Evolutionary conservation across 30 jellyfish, hydroid and myxozoan genomes (phyloP), one percentile per base, ranked within the genome.

Genomic region (Sanderia malayensis): DNA sequence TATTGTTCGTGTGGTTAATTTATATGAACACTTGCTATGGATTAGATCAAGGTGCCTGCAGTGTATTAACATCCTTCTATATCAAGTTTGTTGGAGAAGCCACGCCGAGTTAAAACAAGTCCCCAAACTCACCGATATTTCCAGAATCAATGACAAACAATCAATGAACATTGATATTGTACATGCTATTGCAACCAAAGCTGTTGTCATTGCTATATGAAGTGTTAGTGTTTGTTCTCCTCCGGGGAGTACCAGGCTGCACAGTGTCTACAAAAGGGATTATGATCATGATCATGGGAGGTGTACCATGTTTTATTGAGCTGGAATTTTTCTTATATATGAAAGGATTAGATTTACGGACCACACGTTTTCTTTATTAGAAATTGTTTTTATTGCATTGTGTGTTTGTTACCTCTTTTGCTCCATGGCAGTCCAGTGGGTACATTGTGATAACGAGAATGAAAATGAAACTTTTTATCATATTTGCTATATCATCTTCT

Each of bases 371-470:
- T n/a, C n/a, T n/a, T 41, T 41, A 41, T 44, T 3, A n/a, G 2
- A 1, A 41, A 1, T 18, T 33, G n/a, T n/a, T n/a, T n/a, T n/a
- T n/a, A n/a, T n/a, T n/a, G n/a, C n/a, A n/a, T n/a, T n/a, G n/a
- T n/a, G n/a, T n/a, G n/a, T n/a, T n/a, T n/a, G n/a, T 27, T 60
- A 81, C 93, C 84, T 81, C 84, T 46, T 79, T 67, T 8, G 58
- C 82, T 32, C 93, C 93, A 45, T 82, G 95, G 67, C 94, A 89
- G 44, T 89, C 97, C 31, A 89, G 59, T 31, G 97, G 97, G 55
- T 70, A 89, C 75, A 82, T 41, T 10, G 67, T 46, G 31, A 82
- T 29, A 0, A 82, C 65, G 11, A 75, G 71, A 2, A 76, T 26
- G 13, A 87, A 79, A 24, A 74, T 77, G 52, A 58, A 71, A n/a